Percentiles rank a stretch among this genome's conserved stretches.
Conservation (phyloP, 2,888 invertebrate genomes). For the Ichneumon xanthorius region DNA sequence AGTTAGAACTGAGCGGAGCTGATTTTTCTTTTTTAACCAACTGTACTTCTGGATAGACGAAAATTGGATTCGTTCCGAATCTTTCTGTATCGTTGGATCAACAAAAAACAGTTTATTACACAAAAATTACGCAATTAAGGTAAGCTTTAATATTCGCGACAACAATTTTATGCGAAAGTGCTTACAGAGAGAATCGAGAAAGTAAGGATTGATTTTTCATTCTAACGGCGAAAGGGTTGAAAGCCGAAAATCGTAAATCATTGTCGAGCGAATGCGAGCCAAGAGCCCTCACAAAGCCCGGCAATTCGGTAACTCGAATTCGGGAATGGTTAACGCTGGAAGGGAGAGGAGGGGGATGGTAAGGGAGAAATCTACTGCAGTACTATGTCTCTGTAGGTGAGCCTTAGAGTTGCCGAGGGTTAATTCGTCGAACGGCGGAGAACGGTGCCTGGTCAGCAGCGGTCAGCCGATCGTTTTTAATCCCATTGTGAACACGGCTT, state of each 20-base stretch:
- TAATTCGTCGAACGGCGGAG: conserved; percentile 71
- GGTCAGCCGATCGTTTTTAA: conserved; percentile 83
- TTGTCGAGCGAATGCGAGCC: conserved; percentile 30
- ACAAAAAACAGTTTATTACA: neutral
- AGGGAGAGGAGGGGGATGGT: neutral
- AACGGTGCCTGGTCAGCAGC: conserved; percentile 81
- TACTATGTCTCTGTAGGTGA: conserved; percentile 35
- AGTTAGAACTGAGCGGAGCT: neutral
- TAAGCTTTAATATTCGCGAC: neutral
- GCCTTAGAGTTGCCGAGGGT: conserved; percentile 53
- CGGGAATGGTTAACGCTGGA: conserved; percentile 37
- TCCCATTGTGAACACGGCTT: conserved; percentile 83
- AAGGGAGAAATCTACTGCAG: conserved; percentile 39
- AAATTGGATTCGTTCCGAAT: too few species aligned
- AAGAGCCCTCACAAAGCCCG: conserved; percentile 38
- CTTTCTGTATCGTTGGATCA: neutral
- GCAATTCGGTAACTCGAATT: conserved; percentile 58
- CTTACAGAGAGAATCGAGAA: neutral
- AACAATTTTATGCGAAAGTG: neutral
- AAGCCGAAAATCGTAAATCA: conserved; percentile 28
- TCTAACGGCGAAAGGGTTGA: neutral
- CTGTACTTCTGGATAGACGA: too few species aligned
- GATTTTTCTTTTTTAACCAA: neutral
- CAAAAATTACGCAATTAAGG: neutral
- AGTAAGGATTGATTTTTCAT: neutral